phyloP scores from a whole-genome alignment of 1,140 invertebrate species.

The Macrobrachium nipponense region DNA sequence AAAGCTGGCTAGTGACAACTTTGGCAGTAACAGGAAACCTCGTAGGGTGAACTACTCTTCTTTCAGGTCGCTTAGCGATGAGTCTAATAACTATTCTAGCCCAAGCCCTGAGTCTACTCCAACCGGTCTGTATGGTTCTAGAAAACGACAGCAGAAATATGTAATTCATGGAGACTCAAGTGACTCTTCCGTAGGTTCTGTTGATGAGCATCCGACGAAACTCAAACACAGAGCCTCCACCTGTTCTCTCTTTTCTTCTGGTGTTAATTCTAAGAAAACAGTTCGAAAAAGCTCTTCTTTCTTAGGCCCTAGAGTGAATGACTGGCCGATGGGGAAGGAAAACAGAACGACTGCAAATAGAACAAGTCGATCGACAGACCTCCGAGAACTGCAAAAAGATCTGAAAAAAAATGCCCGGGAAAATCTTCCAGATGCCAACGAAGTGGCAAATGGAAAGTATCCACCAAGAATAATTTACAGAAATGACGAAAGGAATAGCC shows the following conservation, averaged over 20 bases:
- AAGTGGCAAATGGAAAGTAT: background rate
- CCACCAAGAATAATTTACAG: slow-evolving; percentile 11
- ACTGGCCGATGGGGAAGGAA: no score
- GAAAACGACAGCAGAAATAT: slow-evolving; percentile 12
- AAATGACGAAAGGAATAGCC: background rate
- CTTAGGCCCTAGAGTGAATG: no score
- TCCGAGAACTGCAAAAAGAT: no score
- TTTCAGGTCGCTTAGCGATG: background rate
- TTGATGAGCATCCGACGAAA: background rate
- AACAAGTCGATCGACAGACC: no score
- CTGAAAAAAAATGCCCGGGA: no score
- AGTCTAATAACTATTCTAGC: background rate
- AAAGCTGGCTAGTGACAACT: background rate
- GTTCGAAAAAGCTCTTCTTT: no score
- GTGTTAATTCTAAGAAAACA: no score
- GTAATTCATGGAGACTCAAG: slow-evolving; percentile 3
- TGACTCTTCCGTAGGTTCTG: background rate
- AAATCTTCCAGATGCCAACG: no score
- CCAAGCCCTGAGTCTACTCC: background rate
- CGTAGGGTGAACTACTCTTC: background rate
- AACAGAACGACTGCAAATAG: no score
- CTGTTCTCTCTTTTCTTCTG: no score
- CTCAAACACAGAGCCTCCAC: background rate
- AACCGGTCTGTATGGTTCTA: background rate
- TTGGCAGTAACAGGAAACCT: background rate